Evolutionary conservation across 2,888 invertebrate species (phyloP).

Genomic region (Drosophila conformis): DNA sequence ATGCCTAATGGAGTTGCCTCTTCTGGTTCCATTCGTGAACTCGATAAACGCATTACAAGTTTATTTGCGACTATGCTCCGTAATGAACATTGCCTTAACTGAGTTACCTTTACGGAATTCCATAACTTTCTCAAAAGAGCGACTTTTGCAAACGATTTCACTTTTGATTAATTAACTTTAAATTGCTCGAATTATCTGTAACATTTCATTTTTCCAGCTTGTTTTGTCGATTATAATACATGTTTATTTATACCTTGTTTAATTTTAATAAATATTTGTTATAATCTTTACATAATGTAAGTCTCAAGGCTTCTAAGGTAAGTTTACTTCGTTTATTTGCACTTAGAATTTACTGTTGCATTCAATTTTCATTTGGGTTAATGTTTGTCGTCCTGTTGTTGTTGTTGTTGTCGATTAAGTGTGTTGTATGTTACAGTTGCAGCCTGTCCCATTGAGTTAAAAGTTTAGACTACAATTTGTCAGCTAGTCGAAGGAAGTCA

Average conservation of each 20-base stretch:
- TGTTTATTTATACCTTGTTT: constrained; percentile 63
- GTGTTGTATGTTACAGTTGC: constrained; percentile 58
- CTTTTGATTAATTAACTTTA: not conserved
- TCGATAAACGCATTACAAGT: not conserved
- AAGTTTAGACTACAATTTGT: constrained; percentile 44
- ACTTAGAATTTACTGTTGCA: constrained; percentile 56
- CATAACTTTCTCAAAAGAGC: not conserved
- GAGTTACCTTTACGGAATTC: not conserved
- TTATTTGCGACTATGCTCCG: not conserved
- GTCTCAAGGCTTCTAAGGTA: constrained; percentile 72
- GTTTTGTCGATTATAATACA: constrained; percentile 70
- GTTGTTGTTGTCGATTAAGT: constrained; percentile 7
- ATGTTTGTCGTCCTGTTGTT: constrained; percentile 11
- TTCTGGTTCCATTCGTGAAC: constrained; percentile 12
- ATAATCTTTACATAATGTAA: constrained; percentile 68
- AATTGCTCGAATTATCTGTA: not conserved
- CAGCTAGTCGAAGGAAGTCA: constrained; percentile 60
- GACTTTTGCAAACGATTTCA: not conserved
- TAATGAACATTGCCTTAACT: not conserved
- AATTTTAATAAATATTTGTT: constrained; percentile 75
- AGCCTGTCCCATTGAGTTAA: constrained; percentile 25
- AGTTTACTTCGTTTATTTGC: constrained; percentile 25
- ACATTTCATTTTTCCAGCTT: not conserved
- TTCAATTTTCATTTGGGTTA: constrained; percentile 7
- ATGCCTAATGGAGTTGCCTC: constrained; percentile 1